These are phyloP conservation scores for Drosophila affinis DNA, from an alignment of 2,888 invertebrate species.

Conservation along the genomic window DNA sequence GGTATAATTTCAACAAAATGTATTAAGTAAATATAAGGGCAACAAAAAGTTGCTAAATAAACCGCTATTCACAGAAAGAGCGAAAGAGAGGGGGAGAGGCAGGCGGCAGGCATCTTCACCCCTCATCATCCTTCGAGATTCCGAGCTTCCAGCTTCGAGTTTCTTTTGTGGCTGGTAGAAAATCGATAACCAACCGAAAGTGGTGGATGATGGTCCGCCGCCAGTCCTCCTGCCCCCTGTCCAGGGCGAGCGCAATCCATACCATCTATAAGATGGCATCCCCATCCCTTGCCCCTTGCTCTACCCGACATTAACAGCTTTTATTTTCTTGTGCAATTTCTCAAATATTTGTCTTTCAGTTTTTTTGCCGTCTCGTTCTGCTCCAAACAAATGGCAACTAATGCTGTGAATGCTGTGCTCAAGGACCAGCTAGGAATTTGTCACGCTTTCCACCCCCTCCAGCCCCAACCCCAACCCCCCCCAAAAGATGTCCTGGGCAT, in stretches of 20 bases:
- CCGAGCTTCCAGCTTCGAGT: neutral
- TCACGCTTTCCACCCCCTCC: slow-evolving; percentile 48
- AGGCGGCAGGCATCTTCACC: neutral
- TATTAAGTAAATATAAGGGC: slow-evolving; percentile 76
- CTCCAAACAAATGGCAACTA: slow-evolving; percentile 72
- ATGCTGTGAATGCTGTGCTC: slow-evolving; percentile 42
- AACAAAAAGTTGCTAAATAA: slow-evolving; percentile 64
- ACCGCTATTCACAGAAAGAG: slow-evolving; percentile 31
- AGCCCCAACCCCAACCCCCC: too few species aligned
- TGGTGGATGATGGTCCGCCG: slow-evolving; percentile 43
- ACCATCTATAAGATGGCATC: slow-evolving; percentile 7
- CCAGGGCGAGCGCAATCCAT: slow-evolving; percentile 6
- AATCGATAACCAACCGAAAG: slow-evolving; percentile 68
- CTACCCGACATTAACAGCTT: slow-evolving; percentile 62
- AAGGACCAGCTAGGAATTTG: slow-evolving; percentile 65
- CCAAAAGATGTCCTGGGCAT: slow-evolving; percentile 19
- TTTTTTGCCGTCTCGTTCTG: slow-evolving; percentile 18
- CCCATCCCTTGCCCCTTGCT: slow-evolving; percentile 6
- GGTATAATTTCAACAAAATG: slow-evolving; percentile 73
- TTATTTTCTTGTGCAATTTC: slow-evolving; percentile 66
- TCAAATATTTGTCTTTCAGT: slow-evolving; percentile 67
- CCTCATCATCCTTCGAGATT: neutral
- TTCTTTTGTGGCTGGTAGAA: slow-evolving; percentile 24
- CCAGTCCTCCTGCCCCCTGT: neutral
- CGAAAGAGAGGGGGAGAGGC: too few species aligned